These are phyloP conservation scores for Eulemur albifrons DNA, from an alignment of 2,797 vertebrate genomes.

Conservation along the genomic window DNA sequence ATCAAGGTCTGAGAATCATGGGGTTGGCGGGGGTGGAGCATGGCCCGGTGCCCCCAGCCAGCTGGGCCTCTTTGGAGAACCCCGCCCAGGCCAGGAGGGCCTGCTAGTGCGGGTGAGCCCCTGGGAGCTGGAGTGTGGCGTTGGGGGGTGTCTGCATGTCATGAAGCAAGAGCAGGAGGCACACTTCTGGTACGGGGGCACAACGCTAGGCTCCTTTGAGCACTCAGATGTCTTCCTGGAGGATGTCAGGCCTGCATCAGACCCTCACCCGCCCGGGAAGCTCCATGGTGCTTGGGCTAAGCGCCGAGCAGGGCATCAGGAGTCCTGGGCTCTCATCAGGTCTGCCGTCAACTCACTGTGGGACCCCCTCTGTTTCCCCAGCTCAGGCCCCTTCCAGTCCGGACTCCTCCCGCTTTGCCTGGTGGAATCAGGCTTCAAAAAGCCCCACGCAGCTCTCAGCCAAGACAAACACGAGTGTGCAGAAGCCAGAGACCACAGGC, in stretches of 20 bases:
- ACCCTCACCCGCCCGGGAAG: accelerated
- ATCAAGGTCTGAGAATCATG: background rate
- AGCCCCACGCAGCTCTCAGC: background rate
- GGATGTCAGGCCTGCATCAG: background rate
- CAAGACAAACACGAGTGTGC: slow-evolving; percentile 63
- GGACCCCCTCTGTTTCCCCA: background rate
- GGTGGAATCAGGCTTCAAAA: slow-evolving; percentile 35
- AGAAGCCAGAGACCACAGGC: background rate
- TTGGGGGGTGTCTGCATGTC: background rate
- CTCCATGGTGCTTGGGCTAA: background rate
- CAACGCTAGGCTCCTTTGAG: background rate
- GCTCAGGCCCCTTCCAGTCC: background rate
- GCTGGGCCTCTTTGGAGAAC: background rate
- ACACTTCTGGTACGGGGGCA: no score
- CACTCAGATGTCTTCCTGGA: background rate
- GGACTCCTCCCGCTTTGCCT: slow-evolving; percentile 33
- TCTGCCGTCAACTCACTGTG: background rate
- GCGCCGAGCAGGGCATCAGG: accelerated
- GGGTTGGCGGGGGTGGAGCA: background rate
- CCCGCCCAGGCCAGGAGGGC: background rate
- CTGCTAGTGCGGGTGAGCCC: background rate
- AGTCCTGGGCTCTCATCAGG: background rate
- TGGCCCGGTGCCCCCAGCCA: background rate
- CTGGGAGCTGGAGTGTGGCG: background rate
- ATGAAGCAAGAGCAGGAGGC: background rate